Conservation (phyloP, 2,797 vertebrate species). For the Coluber constrictor region DNA sequence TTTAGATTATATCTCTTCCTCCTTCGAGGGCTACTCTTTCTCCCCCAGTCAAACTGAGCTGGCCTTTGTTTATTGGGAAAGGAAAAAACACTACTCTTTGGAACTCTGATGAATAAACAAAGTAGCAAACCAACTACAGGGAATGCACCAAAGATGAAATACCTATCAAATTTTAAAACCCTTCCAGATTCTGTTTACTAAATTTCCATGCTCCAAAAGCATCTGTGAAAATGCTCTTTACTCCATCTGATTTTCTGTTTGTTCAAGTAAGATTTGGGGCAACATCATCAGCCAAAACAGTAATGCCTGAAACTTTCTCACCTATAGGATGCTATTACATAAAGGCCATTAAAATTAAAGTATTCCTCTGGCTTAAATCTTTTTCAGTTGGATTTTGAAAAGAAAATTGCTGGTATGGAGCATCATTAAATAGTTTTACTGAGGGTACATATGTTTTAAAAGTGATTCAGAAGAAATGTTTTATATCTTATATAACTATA, state of each 20-base stretch:
- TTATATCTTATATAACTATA: not conserved
- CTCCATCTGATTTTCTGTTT: not conserved
- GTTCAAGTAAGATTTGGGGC: conserved; percentile 14
- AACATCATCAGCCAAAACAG: conserved; percentile 32
- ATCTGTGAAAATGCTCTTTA: conserved; percentile 11
- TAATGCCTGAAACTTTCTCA: conserved; percentile 31
- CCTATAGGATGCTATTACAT: conserved; percentile 38
- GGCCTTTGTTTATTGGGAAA: conserved; percentile 23
- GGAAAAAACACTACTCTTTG: not conserved
- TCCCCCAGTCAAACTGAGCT: not conserved
- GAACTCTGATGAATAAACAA: conserved; percentile 13
- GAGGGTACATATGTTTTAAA: not conserved
- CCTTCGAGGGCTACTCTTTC: not conserved
- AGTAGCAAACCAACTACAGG: not conserved
- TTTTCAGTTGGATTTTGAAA: conserved; percentile 52
- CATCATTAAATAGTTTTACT: not conserved
- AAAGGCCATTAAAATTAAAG: conserved; percentile 46
- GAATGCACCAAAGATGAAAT: conserved; percentile 3
- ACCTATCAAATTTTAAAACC: not conserved
- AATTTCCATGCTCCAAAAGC: not conserved
- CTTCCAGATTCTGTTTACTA: not conserved
- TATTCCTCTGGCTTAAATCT: conserved; percentile 36
- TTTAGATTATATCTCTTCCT: not conserved
- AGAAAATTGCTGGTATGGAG: not conserved
- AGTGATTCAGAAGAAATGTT: not conserved